Percentiles rank a stretch among this genome's conserved stretches.
These are phyloP conservation scores for Xestoiulus laeticollis DNA, from an alignment of 2,888 invertebrate genomes.

Conservation along the genomic window DNA sequence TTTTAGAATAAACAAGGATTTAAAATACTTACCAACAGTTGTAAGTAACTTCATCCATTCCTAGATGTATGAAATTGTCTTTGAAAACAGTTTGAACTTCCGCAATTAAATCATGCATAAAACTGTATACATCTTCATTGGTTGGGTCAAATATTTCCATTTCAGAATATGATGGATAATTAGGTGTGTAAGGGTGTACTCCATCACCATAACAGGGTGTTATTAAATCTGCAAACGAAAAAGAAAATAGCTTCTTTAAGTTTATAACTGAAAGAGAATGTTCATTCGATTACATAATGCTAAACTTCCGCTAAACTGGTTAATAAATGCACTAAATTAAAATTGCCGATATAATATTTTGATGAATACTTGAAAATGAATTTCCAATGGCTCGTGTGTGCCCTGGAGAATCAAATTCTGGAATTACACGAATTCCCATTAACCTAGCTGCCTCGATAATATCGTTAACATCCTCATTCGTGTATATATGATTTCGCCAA, in stretches of 20 bases:
- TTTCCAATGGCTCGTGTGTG: constrained; percentile 66
- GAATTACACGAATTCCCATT: constrained; percentile 85
- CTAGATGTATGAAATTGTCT: constrained; percentile 85
- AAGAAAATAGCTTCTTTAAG: background rate
- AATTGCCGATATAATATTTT: constrained; percentile 69
- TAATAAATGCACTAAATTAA: background rate
- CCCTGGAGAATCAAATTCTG: constrained; percentile 92
- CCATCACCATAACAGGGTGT: constrained; percentile 58
- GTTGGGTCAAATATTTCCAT: constrained; percentile 63
- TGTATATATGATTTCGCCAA: constrained; percentile 73
- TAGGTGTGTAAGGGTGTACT: constrained; percentile 56
- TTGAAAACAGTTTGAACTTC: constrained; percentile 62
- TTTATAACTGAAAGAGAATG: background rate
- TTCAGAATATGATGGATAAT: constrained; percentile 57
- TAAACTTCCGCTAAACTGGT: background rate
- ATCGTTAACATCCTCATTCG: constrained; percentile 72
- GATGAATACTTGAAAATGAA: constrained; percentile 67
- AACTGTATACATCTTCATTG: constrained; percentile 63
- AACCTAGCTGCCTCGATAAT: constrained; percentile 79
- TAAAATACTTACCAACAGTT: constrained; percentile 76
- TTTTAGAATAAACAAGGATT: no score
- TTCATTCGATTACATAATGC: background rate
- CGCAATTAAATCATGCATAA: constrained; percentile 64
- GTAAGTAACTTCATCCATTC: constrained; percentile 90
- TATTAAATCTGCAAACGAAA: constrained; percentile 55